phyloP scores from a whole-genome alignment of 2,113 vertebrate species.

The Gorsachius goisagi region DNA sequence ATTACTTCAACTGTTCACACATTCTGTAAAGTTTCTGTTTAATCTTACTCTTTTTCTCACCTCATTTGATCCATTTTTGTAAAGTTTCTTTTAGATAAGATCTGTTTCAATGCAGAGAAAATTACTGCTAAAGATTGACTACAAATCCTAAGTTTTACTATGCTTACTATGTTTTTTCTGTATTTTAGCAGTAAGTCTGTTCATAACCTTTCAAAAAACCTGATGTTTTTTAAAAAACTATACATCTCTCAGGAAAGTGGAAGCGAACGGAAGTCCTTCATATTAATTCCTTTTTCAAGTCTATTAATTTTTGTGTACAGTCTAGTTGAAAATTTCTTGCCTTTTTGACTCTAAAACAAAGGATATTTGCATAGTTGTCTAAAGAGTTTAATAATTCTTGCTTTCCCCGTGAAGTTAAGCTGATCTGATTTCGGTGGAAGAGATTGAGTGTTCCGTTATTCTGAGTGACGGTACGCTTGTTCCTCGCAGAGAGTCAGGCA shows the following conservation, averaged over 20 bases:
- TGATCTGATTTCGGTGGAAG: background rate
- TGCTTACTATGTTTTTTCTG: background rate
- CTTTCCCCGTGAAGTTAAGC: background rate
- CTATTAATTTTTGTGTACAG: background rate
- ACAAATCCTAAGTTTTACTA: background rate
- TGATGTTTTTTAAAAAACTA: background rate
- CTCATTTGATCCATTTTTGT: background rate
- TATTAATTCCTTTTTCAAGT: background rate
- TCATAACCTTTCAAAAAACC: background rate
- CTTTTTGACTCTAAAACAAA: conserved; percentile 1
- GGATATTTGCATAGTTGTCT: background rate
- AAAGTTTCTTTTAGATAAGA: background rate
- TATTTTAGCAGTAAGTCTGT: background rate
- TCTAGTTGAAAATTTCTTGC: background rate
- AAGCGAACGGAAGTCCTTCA: background rate
- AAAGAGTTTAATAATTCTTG: background rate
- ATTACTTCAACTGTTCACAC: background rate
- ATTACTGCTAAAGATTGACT: background rate
- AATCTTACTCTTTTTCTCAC: background rate
- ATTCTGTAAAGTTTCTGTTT: background rate
- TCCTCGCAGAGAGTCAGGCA: background rate
- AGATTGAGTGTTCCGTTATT: background rate
- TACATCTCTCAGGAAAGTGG: background rate
- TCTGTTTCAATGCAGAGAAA: background rate
- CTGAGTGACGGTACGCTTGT: background rate